phyloP scores from a whole-genome alignment of 2,113 vertebrate species.

The Oophaga pumilio region DNA sequence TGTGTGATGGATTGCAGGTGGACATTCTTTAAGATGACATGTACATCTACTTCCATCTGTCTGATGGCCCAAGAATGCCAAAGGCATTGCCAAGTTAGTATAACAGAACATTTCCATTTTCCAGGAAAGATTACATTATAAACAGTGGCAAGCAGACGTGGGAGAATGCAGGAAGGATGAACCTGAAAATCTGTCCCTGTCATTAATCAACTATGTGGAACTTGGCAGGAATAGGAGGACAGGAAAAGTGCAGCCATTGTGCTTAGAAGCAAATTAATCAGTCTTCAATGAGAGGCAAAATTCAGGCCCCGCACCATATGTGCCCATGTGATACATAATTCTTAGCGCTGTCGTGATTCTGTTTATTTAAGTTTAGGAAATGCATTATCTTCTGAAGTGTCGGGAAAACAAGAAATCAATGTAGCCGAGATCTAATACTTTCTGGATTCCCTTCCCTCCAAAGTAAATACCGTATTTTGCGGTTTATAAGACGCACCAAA shows the following conservation, averaged over 20 bases:
- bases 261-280: conserved; percentile 43
- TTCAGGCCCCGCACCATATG: conserved; percentile 40
- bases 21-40: conserved; percentile 56
- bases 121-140: conserved; percentile 48
- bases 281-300: conserved; percentile 36
- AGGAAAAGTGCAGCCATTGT: conserved; percentile 36
- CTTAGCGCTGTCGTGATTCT: not conserved
- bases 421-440: not conserved
- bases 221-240: conserved; percentile 39
- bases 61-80: conserved; percentile 49
- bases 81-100: conserved; percentile 55
- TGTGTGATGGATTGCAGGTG: conserved; percentile 49
- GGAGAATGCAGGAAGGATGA: conserved; percentile 47
- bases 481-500: too few species aligned
- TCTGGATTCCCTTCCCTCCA: not conserved
- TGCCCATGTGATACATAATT: conserved; percentile 22
- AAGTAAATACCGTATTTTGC: not conserved
- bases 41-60: conserved; percentile 56
- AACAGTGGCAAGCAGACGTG: conserved; percentile 44
- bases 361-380: not conserved
- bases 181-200: conserved; percentile 55
- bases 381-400: conserved; percentile 15
- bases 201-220: conserved; percentile 51
- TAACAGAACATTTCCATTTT: conserved; percentile 54
- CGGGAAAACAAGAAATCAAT: not conserved